phyloP scores from a whole-genome alignment of 2,797 vertebrate species.

The Synaphobranchus kaupii region DNA sequence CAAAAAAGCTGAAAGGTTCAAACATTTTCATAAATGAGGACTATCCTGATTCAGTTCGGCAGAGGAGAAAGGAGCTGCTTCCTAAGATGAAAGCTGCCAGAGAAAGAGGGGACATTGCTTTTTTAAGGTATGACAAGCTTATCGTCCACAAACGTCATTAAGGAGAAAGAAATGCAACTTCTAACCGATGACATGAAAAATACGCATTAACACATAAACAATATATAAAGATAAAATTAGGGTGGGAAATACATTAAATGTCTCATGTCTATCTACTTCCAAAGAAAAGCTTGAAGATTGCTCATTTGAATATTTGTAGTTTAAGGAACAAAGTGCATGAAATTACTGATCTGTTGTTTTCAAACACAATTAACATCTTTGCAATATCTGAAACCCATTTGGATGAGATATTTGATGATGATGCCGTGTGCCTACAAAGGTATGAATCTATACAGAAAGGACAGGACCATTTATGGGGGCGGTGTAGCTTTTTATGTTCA shows the following conservation, averaged over 20 bases:
- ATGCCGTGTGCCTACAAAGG: too few species aligned
- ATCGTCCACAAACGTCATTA: neutral
- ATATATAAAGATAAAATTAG: neutral
- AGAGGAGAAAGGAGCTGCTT: neutral
- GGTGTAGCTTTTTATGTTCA: too few species aligned
- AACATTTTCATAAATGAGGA: constrained; percentile 16
- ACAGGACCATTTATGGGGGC: too few species aligned
- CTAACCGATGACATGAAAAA: neutral
- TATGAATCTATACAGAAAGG: neutral
- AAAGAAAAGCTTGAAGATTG: constrained; percentile 21
- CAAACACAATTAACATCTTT: constrained; percentile 5
- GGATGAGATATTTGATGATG: neutral
- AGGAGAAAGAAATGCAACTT: neutral
- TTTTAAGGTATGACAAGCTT: constrained; percentile 15
- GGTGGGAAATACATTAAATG: neutral
- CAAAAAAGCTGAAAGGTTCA: constrained; percentile 11
- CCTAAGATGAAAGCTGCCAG: constrained; percentile 15
- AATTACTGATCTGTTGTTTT: constrained; percentile 6
- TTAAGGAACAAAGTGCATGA: constrained; percentile 20
- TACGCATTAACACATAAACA: neutral
- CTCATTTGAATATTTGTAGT: constrained; percentile 20
- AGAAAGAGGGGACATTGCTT: constrained; percentile 20
- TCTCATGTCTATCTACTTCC: constrained; percentile 18
- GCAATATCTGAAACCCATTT: constrained; percentile 24
- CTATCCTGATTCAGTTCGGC: constrained; percentile 17